Evolutionary conservation across 2,888 invertebrate species (phyloP), one percentile per base, ranked within the genome.

Genomic region (Scaptomyza cyrtandrae): DNA sequence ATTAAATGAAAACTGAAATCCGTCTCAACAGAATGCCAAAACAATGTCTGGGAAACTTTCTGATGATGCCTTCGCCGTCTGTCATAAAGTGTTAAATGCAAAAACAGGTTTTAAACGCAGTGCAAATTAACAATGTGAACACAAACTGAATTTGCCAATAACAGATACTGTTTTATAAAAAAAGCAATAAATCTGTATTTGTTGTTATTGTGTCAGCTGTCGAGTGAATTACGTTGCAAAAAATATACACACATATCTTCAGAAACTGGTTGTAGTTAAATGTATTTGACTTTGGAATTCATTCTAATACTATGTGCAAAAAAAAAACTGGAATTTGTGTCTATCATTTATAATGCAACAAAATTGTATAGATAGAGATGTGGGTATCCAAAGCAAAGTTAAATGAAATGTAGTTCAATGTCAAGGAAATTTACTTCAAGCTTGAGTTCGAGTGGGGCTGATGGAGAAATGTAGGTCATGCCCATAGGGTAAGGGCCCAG

Each of bases 381-480:
- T 71, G 60, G 71, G 76, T 24, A 65, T 27, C 43, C 35, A 54
- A 24, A 46, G 41, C 50, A 10, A 50, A 33, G 45, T 52, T 53
- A 54, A 81, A 87, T 76, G 76, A 54, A 81, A 87, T 76, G 76
- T 85, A 68, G 87, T 87, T 87, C 83, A 83, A 87, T 85, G 83
- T 87, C 83, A 83, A 73, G 87, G 88, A 83, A 83, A 71, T 66
- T 68, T 1, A 11, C 64, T 53, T 24, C 14, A 16, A 64, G n/a
- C 24, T 13, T 41, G 14, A 46, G 16, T n/a, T 29, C 6, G 11
- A 33, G 73, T 68, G 68, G 62, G 46, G 9, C 33, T 19, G 6
- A 41, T 44, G 53, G 37, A 29, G 71, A 68, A 68, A 29, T 5
- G 16, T 83, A 62, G 78, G 80, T 79, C 76, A 81, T 50, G 44